Evolutionary conservation across 1,140 invertebrate species (phyloP), one percentile per base, ranked within the genome.

Genomic region (Saccostrea glomerata): DNA sequence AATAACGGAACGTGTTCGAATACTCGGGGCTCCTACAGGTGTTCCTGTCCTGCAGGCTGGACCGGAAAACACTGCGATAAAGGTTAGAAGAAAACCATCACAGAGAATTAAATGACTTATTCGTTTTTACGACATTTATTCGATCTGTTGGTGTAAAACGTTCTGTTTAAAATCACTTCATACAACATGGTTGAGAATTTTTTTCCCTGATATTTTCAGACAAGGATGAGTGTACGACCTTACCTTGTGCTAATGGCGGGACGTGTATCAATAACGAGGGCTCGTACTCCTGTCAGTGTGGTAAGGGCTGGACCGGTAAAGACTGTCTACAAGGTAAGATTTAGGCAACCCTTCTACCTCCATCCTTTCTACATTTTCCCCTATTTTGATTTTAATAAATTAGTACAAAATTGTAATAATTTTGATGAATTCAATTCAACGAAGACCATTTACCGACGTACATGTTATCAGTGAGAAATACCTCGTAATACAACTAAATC

Each of bases 1-100:
- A 90, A 90, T 77, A 83, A 84, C 30, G 89, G 84, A 30, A 73
- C 40, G 0, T 90, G 89, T 77, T 12, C 56, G 0, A 90, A 90
- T 86, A 66, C 30, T 30, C 82, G 66, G 23, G 89, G 89, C 25
- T 73, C 73, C 20, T 90, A 84, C 20, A 20, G 47, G 9, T 90
- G 89, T 84, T 30, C 63, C 9, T 90, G 89, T 73, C 58, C 70
- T 17, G 13, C 56, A 2, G 87, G 73, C 6, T 90, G 87, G 77
- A 63, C 54, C 87, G 92, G 92, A 4, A 47, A 73, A 2, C 66
- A 87, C 23, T 93, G 91, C 89, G 56, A 60, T 30, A 30, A 60
- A 85, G 84, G 58, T 85, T 47, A 47, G 47, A 47, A 1, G 6
- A 47, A 47, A 36, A 9, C 9, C 5, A 7, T 47, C 9, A 47